Evolutionary conservation across 2,113 vertebrate genomes (phyloP), one percentile per base, ranked within the genome.

Genomic region (Sceloporus tristichus): DNA sequence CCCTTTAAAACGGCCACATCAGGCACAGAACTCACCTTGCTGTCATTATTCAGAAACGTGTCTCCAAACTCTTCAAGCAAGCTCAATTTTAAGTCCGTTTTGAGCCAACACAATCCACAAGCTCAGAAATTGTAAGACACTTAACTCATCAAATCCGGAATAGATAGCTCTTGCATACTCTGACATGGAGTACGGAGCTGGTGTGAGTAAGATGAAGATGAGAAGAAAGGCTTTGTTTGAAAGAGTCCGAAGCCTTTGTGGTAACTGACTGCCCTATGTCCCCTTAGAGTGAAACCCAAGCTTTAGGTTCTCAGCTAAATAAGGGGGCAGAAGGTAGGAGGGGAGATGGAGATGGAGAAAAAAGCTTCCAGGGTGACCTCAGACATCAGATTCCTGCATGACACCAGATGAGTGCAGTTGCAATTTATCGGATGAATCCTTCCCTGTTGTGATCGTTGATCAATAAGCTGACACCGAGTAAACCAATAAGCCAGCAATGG

Each of bases 251-350:
- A 19, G 9, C 25, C 84, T 88, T 74, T 88, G 93, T 90, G 91
- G 96, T 94, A 87, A 91, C 95, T 94, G 94, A 94, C 93, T 88
- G 92, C 93, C 77, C 88, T 89, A 93, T 73, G 90, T 94, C 91
- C 83, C 92, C 93, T 94, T 90, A 94, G 85, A 27, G 92, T 3
- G 97, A 97, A 97, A 98, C 80, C 94, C 90, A 97, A 98, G 88
- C 96, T 96, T 95, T 85, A 70, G 85, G 76, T 90, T 85, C 88
- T 92, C 86, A 76, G 2, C 88, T 76, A 62, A 88, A 90, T 91
- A 91, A 86, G 91, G 90, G 91, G 90, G 84, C 75, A 56, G 79
- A 70, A 34, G 74, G 29, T n/a, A 19, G 66, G 76, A 48, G 3
- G 48, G 48, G 48, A 90, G 66, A 54, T 85, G 89, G 90, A 84